Percentiles rank a stretch among this genome's conserved stretches.
These are phyloP conservation scores for Mactromeris polynyma DNA, from an alignment of 2,888 invertebrate genomes.

Conservation along the genomic window DNA sequence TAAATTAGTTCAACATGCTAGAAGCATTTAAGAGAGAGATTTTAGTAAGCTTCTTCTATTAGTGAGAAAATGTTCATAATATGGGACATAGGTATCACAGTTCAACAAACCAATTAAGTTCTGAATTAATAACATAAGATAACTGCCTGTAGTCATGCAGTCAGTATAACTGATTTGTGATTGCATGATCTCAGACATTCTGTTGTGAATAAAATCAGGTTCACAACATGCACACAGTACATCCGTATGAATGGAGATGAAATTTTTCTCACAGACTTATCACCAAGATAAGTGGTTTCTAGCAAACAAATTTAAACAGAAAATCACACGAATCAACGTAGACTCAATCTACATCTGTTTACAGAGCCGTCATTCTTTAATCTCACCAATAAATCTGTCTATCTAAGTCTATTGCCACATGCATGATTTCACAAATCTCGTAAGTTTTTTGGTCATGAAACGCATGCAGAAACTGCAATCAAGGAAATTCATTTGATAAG, in stretches of 20 bases:
- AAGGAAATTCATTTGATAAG: slow-evolving; percentile 8
- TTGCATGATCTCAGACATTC: not conserved
- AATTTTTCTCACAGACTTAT: not conserved
- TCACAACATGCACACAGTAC: not conserved
- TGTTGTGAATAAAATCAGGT: not conserved
- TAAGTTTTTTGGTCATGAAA: slow-evolving; percentile 14
- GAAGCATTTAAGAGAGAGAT: not conserved
- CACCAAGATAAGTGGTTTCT: not conserved
- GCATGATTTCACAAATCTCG: slow-evolving; percentile 16
- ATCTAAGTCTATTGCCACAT: not conserved
- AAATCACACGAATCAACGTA: not conserved
- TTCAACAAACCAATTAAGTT: not conserved
- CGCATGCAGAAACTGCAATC: slow-evolving; percentile 5
- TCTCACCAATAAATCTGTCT: slow-evolving; percentile 19
- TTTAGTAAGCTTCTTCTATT: not conserved
- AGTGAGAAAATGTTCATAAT: not conserved
- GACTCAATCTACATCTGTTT: not conserved
- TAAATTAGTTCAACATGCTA: not conserved
- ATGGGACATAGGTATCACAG: not conserved
- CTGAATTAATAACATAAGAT: not conserved
- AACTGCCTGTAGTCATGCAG: not conserved
- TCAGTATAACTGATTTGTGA: not conserved
- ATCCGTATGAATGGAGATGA: not conserved
- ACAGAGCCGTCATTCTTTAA: not conserved
- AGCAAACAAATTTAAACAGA: not conserved